Evolutionary conservation across 2,888 invertebrate species (phyloP).

Genomic region (Atrina japonica): DNA sequence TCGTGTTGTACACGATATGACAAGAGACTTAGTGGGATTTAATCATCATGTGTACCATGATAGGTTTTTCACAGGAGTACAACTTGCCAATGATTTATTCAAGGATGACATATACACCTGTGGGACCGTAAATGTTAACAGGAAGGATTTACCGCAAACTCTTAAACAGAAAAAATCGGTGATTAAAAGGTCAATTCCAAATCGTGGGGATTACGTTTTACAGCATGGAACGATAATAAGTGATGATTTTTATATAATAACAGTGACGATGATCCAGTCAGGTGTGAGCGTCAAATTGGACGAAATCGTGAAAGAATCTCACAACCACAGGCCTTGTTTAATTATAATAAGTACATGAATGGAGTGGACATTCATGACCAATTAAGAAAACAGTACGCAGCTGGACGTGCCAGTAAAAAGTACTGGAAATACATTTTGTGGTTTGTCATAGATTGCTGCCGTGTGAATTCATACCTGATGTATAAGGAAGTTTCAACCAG

Average conservation of each 20-base stretch:
- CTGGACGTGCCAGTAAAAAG: constrained; percentile 14
- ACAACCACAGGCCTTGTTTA: constrained; percentile 2
- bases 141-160: constrained; percentile 4
- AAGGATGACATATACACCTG: constrained; percentile 14
- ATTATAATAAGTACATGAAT: constrained; percentile 18
- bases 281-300: neutral
- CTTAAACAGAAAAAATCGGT: constrained; percentile 7
- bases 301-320: neutral
- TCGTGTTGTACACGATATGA: constrained; percentile 2
- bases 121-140: constrained; percentile 7
- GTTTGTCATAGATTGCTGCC: no score
- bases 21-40: neutral
- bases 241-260: constrained; percentile 10
- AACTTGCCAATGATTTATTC: neutral
- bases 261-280: neutral
- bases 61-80: constrained; percentile 13
- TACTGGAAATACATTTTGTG: neutral
- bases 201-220: constrained; percentile 5
- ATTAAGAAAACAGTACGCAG: constrained; percentile 8
- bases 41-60: constrained; percentile 13
- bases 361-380: constrained; percentile 27
- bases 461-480: no score
- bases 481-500: no score
- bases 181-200: constrained; percentile 9
- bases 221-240: constrained; percentile 26